phyloP scores from a whole-genome alignment of 2,888 invertebrate genomes.

The Anoplius nigerrimus region DNA sequence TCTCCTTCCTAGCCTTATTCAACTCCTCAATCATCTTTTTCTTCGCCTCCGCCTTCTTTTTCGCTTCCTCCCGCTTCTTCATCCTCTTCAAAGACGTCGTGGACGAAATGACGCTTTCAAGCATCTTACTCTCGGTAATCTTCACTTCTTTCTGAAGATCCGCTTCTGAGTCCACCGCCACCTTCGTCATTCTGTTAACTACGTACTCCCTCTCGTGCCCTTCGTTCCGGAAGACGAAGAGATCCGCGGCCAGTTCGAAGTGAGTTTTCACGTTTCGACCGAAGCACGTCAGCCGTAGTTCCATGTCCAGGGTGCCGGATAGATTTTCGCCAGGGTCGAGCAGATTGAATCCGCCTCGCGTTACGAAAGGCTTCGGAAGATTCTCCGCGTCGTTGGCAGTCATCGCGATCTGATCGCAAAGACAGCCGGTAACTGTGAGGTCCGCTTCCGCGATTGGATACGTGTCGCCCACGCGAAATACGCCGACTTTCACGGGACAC shows the following conservation, averaged over 20 bases:
- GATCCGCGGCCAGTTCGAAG: slow-evolving; percentile 60
- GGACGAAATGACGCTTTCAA: slow-evolving; percentile 5
- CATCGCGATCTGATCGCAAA: slow-evolving; percentile 71
- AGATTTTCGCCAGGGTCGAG: slow-evolving; percentile 67
- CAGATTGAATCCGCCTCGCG: slow-evolving; percentile 59
- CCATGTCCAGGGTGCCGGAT: slow-evolving; percentile 62
- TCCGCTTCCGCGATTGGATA: slow-evolving; percentile 69
- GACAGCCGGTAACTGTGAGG: slow-evolving; percentile 64
- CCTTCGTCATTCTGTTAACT: slow-evolving; percentile 45
- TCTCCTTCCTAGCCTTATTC: no score
- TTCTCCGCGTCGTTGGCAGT: slow-evolving; percentile 63
- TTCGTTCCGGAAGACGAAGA: slow-evolving; percentile 60
- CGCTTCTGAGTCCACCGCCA: slow-evolving; percentile 34
- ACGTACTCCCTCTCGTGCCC: slow-evolving; percentile 54
- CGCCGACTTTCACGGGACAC: slow-evolving; percentile 61
- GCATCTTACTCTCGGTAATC: slow-evolving; percentile 27
- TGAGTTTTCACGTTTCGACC: slow-evolving; percentile 63
- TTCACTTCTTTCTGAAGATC: slow-evolving; percentile 30
- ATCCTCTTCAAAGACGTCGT: not conserved
- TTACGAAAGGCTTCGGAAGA: slow-evolving; percentile 63
- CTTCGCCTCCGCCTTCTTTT: slow-evolving; percentile 17
- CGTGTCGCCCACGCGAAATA: slow-evolving; percentile 67
- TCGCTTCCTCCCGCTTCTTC: slow-evolving; percentile 15
- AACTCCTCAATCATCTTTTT: no score
- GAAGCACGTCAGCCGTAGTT: slow-evolving; percentile 61